Percentiles rank a stretch among this genome's conserved stretches.
phyloP scores from a whole-genome alignment of 2,888 invertebrate genomes.

The Embidobia sp. region DNA sequence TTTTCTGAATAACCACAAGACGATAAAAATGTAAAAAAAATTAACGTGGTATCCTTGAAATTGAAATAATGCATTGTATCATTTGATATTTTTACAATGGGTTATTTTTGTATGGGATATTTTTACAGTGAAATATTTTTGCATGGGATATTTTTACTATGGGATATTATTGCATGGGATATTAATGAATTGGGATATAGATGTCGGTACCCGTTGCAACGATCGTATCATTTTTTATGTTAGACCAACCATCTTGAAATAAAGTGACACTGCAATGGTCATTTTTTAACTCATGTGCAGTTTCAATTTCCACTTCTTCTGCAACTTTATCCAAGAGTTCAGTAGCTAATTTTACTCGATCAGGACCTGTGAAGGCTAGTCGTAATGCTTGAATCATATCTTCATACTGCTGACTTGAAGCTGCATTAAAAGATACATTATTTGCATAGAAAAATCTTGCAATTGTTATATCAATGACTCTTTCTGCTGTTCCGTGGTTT shows the following conservation, averaged over 20 bases:
- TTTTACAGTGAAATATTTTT: too few species aligned
- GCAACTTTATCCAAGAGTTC: slow-evolving; percentile 19
- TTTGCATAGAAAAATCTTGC: slow-evolving; percentile 29
- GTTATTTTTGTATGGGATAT: too few species aligned
- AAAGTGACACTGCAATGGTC: slow-evolving; percentile 5
- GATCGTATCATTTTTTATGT: slow-evolving; percentile 24
- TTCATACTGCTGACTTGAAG: slow-evolving; percentile 5
- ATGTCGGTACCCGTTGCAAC: slow-evolving; percentile 15
- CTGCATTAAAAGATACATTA: slow-evolving; percentile 25
- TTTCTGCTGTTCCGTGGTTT: slow-evolving; percentile 19
- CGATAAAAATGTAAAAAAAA: too few species aligned
- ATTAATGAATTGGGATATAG: too few species aligned
- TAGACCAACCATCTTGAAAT: slow-evolving; percentile 34
- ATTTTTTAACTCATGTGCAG: neutral
- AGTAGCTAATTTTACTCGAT: neutral
- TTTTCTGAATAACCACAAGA: too few species aligned
- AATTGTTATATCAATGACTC: neutral
- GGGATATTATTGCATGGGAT: too few species aligned
- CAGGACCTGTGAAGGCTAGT: neutral
- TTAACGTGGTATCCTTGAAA: too few species aligned
- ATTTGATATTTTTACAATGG: too few species aligned
- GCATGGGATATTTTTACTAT: too few species aligned
- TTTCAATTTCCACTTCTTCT: slow-evolving; percentile 4
- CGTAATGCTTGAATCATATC: slow-evolving; percentile 16
- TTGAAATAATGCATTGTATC: too few species aligned